Evolutionary conservation across 2,797 vertebrate species (phyloP), one percentile per base, ranked within the genome.

Genomic region (Lateolabrax maculatus): DNA sequence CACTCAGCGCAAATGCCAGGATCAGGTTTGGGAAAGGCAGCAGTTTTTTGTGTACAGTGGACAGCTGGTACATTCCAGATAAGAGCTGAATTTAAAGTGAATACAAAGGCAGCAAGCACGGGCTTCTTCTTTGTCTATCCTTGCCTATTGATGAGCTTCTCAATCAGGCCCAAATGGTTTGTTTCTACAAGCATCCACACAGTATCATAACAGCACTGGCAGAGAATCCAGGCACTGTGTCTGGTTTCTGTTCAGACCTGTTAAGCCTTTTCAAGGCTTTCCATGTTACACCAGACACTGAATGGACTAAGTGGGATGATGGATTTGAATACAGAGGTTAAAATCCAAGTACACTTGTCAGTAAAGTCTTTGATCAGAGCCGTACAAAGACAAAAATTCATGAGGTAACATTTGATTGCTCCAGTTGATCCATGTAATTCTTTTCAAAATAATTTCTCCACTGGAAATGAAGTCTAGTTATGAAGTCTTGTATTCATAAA

Each of bases 41-140:
- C 91, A 93, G 86, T 93, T 95, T 95, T 93, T 92, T 94, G 91
- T 93, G 84, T 92, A 91, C 90, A 88, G 88, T 92, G 90, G 93
- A 94, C 95, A 95, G 95, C 95, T 95, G 94, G 88, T 92, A 94
- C 94, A 95, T 95, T 94, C 93, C 91, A 94, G 94, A 96, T 95
- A 95, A 94, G 94, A 94, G 94, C 92, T 92, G 94, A 94, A 94
- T 95, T 93, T 94, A 89, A 94, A 94, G 91, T 90, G 89, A 85
- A 77, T 88, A 94, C 92, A 93, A 94, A 94, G 85, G 84, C 84
- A 79, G 80, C 76, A 69, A 89, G 86, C 88, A 76, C 34, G 69
- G 80, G 83, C 79, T 87, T 92, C 83, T 75, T 90, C 85, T 93
- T 93, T 92, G 86, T 94, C 89, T 87, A 41, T 79, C 78, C 56